Conservation (phyloP, 2,113 vertebrate genomes). For the Suncus etruscus region DNA sequence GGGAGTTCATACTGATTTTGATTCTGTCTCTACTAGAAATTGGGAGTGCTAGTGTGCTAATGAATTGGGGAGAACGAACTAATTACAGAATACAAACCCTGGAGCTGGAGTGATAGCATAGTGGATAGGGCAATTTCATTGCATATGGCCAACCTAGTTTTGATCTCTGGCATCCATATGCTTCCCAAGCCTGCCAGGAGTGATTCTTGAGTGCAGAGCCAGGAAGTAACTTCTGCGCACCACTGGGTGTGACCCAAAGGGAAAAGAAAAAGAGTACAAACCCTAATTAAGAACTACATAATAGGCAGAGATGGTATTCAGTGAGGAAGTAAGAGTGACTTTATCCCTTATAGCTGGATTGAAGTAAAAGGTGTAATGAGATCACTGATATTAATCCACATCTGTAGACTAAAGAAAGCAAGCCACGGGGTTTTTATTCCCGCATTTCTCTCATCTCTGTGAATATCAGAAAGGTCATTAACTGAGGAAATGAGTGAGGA, state of each 20-base stretch:
- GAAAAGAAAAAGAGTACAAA: too few relatives aligned
- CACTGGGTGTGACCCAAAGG: too few relatives aligned
- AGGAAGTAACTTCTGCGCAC: too few relatives aligned
- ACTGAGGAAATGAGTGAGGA: background rate
- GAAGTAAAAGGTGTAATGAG: background rate
- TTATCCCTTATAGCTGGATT: background rate
- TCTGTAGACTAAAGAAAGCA: background rate
- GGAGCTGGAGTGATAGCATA: too few relatives aligned
- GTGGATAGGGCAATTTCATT: too few relatives aligned
- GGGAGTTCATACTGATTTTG: background rate
- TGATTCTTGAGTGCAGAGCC: too few relatives aligned
- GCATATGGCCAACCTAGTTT: too few relatives aligned
- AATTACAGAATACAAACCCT: background rate
- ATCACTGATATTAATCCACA: background rate
- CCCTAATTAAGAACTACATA: too few relatives aligned
- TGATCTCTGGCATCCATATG: too few relatives aligned
- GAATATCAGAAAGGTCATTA: background rate
- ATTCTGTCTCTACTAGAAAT: background rate
- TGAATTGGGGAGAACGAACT: background rate
- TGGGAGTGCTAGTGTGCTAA: rapidly evolving
- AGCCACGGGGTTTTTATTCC: background rate
- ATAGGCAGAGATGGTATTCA: background rate
- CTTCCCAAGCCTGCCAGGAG: too few relatives aligned
- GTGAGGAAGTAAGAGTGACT: background rate
- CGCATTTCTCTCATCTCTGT: background rate